Evolutionary conservation across 1,140 invertebrate genomes (phyloP), one percentile per base, ranked within the genome.

Genomic region (Plodia interpunctella): DNA sequence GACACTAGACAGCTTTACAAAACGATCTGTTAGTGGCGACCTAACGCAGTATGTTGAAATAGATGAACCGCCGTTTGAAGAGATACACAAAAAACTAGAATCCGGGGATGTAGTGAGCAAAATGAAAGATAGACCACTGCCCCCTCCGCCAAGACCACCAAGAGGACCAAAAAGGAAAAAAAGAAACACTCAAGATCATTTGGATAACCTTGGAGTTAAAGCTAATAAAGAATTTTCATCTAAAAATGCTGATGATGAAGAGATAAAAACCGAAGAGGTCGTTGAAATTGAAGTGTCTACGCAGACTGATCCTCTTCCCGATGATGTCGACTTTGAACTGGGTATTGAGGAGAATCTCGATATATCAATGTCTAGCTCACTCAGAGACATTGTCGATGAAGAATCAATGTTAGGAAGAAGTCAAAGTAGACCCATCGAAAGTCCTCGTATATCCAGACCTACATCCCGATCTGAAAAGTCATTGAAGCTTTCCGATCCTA

Each of bases 301-400:
- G 0, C 95, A 96, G 85, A 96, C 95, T 0, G 95, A 96, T 83
- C 94, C 95, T 0, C 71, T 96, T 18, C 94, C 95, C 0, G 94
- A 96, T 74, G 94, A 95, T 70, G 91, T 95, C 60, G 90, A 94
- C 20, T 94, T 94, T 72, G 94, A 92, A 69, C 83, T 92, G 38
- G 88, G 91, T 61, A 87, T 91, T 52, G 91, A 92, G 60, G 91
- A 92, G 55, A 82, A 89, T 68, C 65, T 90, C 50, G 79, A 87
- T 59, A 59, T 87, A 58, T 88, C 85, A 28, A 81, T 87, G 76
- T 85, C 85, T 25, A 88, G 85, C 65, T 88, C 85, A 0, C 63
- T 88, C 52, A 70, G 78, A 64, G 85, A 88, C 60, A 78, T 87
- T 32, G 72, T 84, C 53, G 78, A 87, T 50, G 86, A 87, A 68